Base-by-base conservation (phyloP, 2,888 invertebrate species). In the Melieria omissa region DNA sequence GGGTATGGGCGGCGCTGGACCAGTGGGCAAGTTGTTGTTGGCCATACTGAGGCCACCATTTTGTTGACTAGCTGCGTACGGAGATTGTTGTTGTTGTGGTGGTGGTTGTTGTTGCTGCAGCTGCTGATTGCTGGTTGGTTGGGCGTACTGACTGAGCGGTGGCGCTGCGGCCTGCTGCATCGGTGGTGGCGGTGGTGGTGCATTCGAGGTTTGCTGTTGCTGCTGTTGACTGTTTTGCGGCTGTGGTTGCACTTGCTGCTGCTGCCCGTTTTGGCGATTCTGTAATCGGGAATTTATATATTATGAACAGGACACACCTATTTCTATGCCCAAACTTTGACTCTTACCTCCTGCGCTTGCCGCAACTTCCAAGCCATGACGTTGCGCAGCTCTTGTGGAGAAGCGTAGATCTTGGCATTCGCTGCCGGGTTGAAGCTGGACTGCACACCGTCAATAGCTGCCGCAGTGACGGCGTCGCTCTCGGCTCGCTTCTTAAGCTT, bases 381-480 rank as follows among this genome's bases (percentile, higher is more conserved):
- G 63, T 90, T 90, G 83, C 92, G 93, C 82, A 94, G 90, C 85
- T 95, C 95, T 81, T 93, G 92, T 14, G 97, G 97, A 70, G 95
- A 94, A 46, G 96, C 96, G 87, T 96, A 96, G 74, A 97, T 89
- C 85, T 94, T 94, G 66, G 95, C 94, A 86, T 90, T 93, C 76
- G 93, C 92, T 73, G 93, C 91, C 8, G 97, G 97, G 80, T 95
- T 93, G 89, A 97, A 97, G 82, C 96, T 95, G 67, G 96, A 96
- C 87, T 93, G 92, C 66, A 94, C 91, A 69, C 89, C 85, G 66
- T 85, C 84, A 66, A 84, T 81, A 74, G 84, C 82, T 1, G 83
- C 83, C 62, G 84, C 79, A 54, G 84, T 84, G 55, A 83, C 82
- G 6, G 81, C 84, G 73, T 83, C 84, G 64, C 80, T 83, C 63